Conservation (phyloP, 2,797 vertebrate species). For the Phrynocephalus vlangalii region DNA sequence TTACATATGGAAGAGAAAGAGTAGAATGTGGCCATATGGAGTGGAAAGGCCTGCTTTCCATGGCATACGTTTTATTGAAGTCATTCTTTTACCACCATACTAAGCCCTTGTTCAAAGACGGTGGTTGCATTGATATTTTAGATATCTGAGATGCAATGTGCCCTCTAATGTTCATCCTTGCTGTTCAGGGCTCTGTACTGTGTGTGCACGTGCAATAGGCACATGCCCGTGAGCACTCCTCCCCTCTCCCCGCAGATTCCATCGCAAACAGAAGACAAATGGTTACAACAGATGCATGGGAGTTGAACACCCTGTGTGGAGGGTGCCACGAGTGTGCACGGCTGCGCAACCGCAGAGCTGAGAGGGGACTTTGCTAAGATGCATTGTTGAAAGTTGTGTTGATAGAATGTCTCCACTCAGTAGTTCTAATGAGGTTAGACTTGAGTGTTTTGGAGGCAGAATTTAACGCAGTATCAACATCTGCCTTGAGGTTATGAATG, state of each 20-base stretch:
- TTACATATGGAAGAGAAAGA: background rate
- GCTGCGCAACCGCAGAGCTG: no score
- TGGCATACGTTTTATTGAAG: background rate
- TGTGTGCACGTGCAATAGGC: no score
- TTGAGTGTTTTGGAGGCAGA: background rate
- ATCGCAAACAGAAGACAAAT: no score
- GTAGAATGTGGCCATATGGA: background rate
- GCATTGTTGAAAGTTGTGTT: background rate
- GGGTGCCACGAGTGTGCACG: no score
- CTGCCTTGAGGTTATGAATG: background rate
- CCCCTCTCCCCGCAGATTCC: no score
- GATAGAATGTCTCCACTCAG: constrained; percentile 6
- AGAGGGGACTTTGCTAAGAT: no score
- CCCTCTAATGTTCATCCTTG: no score
- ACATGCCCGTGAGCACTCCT: no score
- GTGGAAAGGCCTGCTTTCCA: background rate
- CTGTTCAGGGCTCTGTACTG: no score
- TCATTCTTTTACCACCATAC: background rate
- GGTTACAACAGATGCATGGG: no score
- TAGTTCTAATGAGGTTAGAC: background rate
- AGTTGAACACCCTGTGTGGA: no score
- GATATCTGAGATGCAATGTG: background rate
- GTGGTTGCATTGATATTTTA: background rate
- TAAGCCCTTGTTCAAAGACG: background rate
- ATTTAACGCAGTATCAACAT: background rate